Conservation (phyloP, 2,888 invertebrate genomes). For the Philonicus albiceps region DNA sequence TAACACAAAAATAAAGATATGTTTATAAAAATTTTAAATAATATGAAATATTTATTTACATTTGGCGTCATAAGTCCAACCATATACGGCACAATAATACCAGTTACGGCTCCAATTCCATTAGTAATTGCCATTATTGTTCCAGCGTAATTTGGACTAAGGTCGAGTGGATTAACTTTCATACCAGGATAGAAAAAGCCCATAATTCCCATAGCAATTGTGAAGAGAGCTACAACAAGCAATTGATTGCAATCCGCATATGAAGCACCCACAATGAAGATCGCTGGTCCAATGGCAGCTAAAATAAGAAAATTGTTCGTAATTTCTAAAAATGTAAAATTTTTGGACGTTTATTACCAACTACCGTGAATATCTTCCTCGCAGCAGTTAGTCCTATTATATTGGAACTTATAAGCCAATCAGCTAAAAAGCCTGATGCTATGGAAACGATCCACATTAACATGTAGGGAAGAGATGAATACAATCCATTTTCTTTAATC, state of each 20-base stretch:
- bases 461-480: conserved; percentile 70
- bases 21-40: neutral
- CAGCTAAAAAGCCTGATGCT: conserved; percentile 72
- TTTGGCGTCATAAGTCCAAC: conserved; percentile 71
- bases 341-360: conserved; percentile 65
- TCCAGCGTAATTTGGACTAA: conserved; percentile 72
- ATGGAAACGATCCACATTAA: conserved; percentile 71
- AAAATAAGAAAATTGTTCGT: conserved; percentile 40
- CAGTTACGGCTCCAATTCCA: conserved; percentile 74
- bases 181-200: conserved; percentile 75
- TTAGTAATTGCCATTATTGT: conserved; percentile 73
- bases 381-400: conserved; percentile 67
- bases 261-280: conserved; percentile 73
- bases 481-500: conserved; percentile 68
- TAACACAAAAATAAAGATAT: conserved; percentile 37
- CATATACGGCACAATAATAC: conserved; percentile 71
- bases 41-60: conserved; percentile 61
- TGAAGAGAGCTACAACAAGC: conserved; percentile 70
- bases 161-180: conserved; percentile 72
- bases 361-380: conserved; percentile 73
- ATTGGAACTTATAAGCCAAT: conserved; percentile 70
- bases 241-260: conserved; percentile 73
- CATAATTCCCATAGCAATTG: conserved; percentile 75
- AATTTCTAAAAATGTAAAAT: neutral
- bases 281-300: conserved; percentile 74